Base-by-base conservation (phyloP, 2,797 vertebrate genomes). In the Mus caroli region DNA sequence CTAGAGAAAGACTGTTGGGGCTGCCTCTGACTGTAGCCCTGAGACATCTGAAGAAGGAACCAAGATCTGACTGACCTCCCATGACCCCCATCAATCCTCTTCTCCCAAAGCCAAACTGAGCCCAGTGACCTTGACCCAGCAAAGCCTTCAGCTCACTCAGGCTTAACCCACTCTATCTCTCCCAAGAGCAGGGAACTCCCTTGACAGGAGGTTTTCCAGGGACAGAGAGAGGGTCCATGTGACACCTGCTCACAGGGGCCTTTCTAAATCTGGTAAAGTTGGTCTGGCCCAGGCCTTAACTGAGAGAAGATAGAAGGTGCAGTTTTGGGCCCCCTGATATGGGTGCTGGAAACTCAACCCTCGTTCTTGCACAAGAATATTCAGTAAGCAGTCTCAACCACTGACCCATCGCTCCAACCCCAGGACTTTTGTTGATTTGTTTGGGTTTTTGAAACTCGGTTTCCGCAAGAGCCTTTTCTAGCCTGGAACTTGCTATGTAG, bases 101-200 rank as follows among this genome's bases (percentile, higher is more conserved):
- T 78, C 82, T 86, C 90, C 87, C 11, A 15, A 96, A 85, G 50
- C 90, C 92, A 69, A 54, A 93, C 52, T 28, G 37, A 88, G 84
- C 64, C 77, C 46, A 62, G 76, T 93, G 94, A 96, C 93, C 88
- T 94, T 90, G 84, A 97, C 88, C 95, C 94, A 95, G 87, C 76
- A 96, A 95, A 97, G 93, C 94, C 73, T 89, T 60, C 83, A 88
- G 93, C 79, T 94, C 86, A 73, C 87, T 96, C 93, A 91, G 73
- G 77, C 85, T 97, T 96, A 96, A 88, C 92, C 34, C 85, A 93
- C 56, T 95, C 94, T 96, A 87, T 62, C 60, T 95, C 37, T 91
- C 31, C 40, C 43, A 64, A 40, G 50, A 52, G 19, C 75, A 90
- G 87, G 62, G n/a, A 92, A 67, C 31, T 82, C 79, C 89, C 37